Percentiles rank a stretch among this genome's conserved stretches.
Evolutionary conservation across 2,888 invertebrate genomes (phyloP).

Genomic region (Mechanitis messenoides): DNA sequence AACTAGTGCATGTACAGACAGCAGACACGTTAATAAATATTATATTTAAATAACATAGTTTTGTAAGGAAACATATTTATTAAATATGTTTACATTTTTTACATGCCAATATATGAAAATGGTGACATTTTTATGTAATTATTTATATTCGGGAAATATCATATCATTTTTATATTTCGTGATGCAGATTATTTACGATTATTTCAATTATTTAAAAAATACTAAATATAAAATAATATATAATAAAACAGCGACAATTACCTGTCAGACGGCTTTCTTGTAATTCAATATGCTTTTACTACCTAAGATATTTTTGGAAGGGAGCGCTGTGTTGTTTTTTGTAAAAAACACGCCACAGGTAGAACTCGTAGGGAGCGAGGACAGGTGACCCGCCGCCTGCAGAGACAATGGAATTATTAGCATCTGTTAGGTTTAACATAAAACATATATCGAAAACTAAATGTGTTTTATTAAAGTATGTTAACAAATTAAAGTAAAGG

Average conservation of each 20-base stretch:
- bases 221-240: too few species aligned
- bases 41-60: neutral
- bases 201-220: too few species aligned
- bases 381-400: conserved; percentile 20
- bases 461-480: neutral
- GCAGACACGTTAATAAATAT: neutral
- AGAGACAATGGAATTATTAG: conserved; percentile 7
- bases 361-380: neutral
- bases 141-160: too few species aligned
- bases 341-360: too few species aligned
- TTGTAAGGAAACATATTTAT: neutral
- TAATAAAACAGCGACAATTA: too few species aligned
- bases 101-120: too few species aligned
- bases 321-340: conserved; percentile 12
- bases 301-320: conserved; percentile 22
- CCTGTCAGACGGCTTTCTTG: conserved; percentile 17
- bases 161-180: too few species aligned
- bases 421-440: conserved; percentile 8
- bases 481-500: neutral
- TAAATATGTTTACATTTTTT: too few species aligned
- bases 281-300: conserved; percentile 23
- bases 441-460: neutral
- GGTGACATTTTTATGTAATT: too few species aligned
- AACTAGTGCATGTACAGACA: conserved; percentile 21
- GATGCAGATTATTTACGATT: too few species aligned